Evolutionary conservation across 1,140 invertebrate genomes (phyloP).

Genomic region (Mamestra configurata): DNA sequence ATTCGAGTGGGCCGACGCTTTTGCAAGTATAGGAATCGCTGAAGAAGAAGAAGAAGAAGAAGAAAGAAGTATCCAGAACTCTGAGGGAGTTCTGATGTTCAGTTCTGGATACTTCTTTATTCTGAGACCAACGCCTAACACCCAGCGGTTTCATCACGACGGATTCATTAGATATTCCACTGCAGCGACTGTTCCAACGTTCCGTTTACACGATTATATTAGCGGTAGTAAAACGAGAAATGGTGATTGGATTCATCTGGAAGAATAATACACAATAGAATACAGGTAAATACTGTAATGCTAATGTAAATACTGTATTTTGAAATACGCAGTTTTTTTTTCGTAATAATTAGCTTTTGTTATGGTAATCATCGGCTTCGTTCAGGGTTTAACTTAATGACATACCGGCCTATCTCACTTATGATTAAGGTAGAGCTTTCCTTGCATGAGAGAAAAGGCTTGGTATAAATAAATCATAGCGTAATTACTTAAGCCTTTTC

Average conservation of each 20-base stretch:
- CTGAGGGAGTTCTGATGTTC: no score
- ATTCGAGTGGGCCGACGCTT: no score
- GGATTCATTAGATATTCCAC: slow-evolving; percentile 63
- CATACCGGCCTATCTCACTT: no score
- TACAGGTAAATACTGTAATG: neutral
- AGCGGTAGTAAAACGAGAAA: neutral
- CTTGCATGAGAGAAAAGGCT: no score
- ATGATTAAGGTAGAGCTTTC: no score
- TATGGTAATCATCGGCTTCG: no score
- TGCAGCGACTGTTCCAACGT: slow-evolving; percentile 56
- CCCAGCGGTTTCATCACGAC: slow-evolving; percentile 21
- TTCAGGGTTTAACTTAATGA: no score
- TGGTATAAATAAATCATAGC: no score
- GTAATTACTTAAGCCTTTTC: neutral
- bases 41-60: no score
- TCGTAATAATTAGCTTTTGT: neutral
- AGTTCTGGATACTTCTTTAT: no score
- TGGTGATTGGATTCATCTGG: slow-evolving; percentile 22
- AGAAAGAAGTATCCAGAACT: no score
- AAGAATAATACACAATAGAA: neutral
- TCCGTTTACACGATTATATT: slow-evolving; percentile 28
- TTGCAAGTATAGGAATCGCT: no score
- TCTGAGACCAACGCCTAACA: slow-evolving; percentile 6
- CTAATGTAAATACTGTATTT: neutral
- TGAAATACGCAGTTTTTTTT: neutral